phyloP scores from a whole-genome alignment of 1,140 invertebrate genomes.

The Ditylenchus dipsaci region DNA sequence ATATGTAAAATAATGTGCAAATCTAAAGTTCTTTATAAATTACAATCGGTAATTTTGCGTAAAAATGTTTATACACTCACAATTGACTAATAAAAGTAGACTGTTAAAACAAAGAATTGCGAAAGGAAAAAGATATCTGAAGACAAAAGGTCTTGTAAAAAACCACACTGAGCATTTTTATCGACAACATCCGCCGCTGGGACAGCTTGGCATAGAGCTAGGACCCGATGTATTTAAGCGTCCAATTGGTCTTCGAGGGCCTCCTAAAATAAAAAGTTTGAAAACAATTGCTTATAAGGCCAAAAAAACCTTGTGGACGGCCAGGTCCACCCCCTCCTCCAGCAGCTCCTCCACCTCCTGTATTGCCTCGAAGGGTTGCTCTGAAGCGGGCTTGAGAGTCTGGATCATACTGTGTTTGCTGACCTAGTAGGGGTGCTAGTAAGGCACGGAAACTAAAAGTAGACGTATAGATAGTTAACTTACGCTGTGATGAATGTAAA shows the following conservation, averaged over 20 bases:
- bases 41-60: too few relatives aligned
- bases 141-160: background rate
- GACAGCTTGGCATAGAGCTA: slow-evolving; percentile 33
- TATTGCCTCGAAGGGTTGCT: slow-evolving; percentile 14
- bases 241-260: slow-evolving; percentile 20
- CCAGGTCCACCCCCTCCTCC: slow-evolving; percentile 9
- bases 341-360: slow-evolving; percentile 5
- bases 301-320: background rate
- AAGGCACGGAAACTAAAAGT: slow-evolving; percentile 27
- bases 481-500: slow-evolving; percentile 1
- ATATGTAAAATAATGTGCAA: too few relatives aligned
- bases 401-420: slow-evolving; percentile 18
- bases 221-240: slow-evolving; percentile 24
- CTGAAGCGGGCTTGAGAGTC: slow-evolving; percentile 23
- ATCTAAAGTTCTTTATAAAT: too few relatives aligned
- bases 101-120: too few relatives aligned
- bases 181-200: slow-evolving; percentile 26
- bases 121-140: too few relatives aligned
- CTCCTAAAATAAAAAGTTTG: background rate
- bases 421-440: slow-evolving; percentile 18
- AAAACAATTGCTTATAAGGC: background rate
- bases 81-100: too few relatives aligned
- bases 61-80: too few relatives aligned
- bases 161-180: slow-evolving; percentile 2
- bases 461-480: background rate